Evolutionary conservation across 1,140 invertebrate genomes (phyloP).

Genomic region (Macrobrachium rosenbergii): DNA sequence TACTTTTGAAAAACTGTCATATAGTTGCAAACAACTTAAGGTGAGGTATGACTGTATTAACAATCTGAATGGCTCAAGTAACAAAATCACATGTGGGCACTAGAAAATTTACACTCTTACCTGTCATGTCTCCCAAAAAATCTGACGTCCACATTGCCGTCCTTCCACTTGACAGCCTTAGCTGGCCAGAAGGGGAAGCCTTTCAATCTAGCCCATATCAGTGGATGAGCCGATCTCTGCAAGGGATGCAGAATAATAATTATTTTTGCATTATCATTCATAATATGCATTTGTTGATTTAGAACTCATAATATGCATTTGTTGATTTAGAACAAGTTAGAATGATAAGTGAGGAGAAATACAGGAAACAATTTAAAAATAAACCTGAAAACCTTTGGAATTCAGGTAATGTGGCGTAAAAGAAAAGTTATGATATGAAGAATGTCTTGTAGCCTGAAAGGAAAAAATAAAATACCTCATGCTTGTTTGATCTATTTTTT

Average conservation of each 20-base stretch:
- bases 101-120: slow-evolving; percentile 64
- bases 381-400: neutral
- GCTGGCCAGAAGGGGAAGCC: slow-evolving; percentile 96
- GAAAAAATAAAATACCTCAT: no score
- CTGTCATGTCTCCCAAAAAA: slow-evolving; percentile 96
- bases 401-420: no score
- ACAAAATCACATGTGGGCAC: no score
- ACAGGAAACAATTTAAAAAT: neutral
- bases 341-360: neutral
- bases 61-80: no score
- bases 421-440: no score
- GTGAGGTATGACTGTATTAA: no score
- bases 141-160: slow-evolving; percentile 85
- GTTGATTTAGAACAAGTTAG: no score
- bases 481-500: no score
- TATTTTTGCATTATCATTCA: neutral
- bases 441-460: no score
- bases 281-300: neutral
- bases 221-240: slow-evolving; percentile 81
- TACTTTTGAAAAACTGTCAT: no score
- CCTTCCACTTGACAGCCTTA: slow-evolving; percentile 82
- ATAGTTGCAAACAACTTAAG: no score
- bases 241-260: slow-evolving; percentile 63
- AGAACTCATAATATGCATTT: neutral
- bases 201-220: slow-evolving; percentile 94